Percentiles rank a stretch among this genome's conserved stretches.
These are phyloP conservation scores for Phenganax marumi DNA, from an alignment of 92 coral and sea anemone genomes.

Conservation along the genomic window DNA sequence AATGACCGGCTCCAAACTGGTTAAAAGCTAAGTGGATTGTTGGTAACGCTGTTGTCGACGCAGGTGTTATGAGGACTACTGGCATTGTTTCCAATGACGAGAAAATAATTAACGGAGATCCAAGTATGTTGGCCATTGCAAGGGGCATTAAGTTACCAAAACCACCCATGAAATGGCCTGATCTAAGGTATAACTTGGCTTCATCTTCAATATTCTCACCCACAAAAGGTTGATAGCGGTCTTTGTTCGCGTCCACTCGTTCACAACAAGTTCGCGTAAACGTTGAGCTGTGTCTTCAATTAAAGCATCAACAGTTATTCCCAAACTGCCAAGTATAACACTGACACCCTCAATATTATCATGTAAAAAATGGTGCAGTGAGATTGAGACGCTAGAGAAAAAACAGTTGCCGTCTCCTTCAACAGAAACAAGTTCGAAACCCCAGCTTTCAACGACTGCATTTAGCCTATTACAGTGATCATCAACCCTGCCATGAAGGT, in stretches of 20 bases:
- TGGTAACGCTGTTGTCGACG: conserved; percentile 49
- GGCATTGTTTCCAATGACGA: conserved; percentile 61
- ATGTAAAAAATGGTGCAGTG: no score
- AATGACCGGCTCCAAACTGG: conserved; percentile 30
- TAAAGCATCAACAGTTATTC: not conserved
- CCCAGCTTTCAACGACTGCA: conserved; percentile 14
- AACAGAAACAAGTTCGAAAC: not conserved
- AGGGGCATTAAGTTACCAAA: conserved; percentile 63
- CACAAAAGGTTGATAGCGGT: conserved; percentile 56
- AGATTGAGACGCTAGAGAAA: conserved; percentile 49
- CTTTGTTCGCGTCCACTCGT: conserved; percentile 59
- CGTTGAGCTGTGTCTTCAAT: conserved; percentile 9
- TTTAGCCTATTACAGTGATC: not conserved
- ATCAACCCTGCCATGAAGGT: no score
- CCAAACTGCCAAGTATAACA: conserved; percentile 12
- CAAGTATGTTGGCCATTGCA: conserved; percentile 67
- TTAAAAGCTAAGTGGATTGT: conserved; percentile 59
- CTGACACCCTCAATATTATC: conserved; percentile 38
- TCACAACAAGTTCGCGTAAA: conserved; percentile 49
- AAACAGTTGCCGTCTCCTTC: conserved; percentile 57
- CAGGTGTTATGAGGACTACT: conserved; percentile 58
- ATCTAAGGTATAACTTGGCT: conserved; percentile 52
- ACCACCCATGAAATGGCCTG: conserved; percentile 63
- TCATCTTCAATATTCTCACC: conserved; percentile 34
- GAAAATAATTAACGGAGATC: conserved; percentile 57